Base-by-base conservation (phyloP, 1,140 invertebrate genomes). In the Zaprionus ornatus region DNA sequence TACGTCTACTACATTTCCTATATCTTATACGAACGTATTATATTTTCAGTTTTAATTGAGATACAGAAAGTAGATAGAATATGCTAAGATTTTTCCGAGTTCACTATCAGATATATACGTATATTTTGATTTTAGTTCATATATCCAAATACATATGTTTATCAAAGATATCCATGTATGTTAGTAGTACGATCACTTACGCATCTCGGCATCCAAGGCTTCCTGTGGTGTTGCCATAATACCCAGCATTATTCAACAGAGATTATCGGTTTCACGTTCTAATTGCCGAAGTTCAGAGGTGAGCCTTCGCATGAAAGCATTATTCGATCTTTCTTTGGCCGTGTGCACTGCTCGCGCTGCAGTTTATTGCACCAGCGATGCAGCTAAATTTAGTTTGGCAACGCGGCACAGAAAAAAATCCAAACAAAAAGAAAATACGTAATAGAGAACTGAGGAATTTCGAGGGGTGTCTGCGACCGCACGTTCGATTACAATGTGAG, bases 341-440 rank as follows among this genome's bases (percentile, higher is more conserved):
- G 6, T 19, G 45, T 62, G 19, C 59, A 62, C 57, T 62, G 13
- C 61, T 25, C 45, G 56, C 10, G 48, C 10, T 74, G 71, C 64
- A 68, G 65, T 62, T 73, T 67, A 69, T 68, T 61, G 56, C 48
- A 61, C 25, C 17, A 54, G 48, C 35, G 45, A 54, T 57, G 42
- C 9, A 10, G 55, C 71, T 74, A 74, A 61, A 74, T 68, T 74
- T 74, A 74, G 71, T 74, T 68, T 55, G 15, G 48, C 48, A 68
- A 50, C 56, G 42, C 70, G 23, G 21, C 64, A 74, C 56, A 54
- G 29, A 56, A 70, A 55, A 56, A 59, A 56, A 66, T 29, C 35
- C 23, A 42, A 57, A 57, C 64, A 56, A 23, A 23, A 70, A 40
- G 27, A 63, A 37, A 71, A 32, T 12, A 10, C n/a, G 23, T 23